These are phyloP conservation scores for Nezara viridula DNA, from an alignment of 2,888 invertebrate genomes.

Conservation along the genomic window DNA sequence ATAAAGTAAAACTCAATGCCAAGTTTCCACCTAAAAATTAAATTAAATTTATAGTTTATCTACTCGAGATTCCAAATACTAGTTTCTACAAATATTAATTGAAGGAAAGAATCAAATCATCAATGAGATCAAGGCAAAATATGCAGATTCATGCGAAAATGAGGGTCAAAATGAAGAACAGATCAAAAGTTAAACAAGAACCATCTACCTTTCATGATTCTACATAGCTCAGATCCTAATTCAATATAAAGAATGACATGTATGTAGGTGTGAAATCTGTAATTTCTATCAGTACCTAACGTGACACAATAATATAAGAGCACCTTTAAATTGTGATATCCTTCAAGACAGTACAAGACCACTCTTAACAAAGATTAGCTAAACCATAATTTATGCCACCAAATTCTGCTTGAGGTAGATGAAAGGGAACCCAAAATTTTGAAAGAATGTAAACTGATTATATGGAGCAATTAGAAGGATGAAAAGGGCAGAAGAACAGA, in stretches of 20 bases:
- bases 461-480: background rate
- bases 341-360: too few species aligned
- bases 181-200: too few species aligned
- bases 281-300: background rate
- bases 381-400: too few species aligned
- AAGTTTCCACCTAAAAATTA: too few species aligned
- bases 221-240: too few species aligned
- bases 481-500: too few species aligned
- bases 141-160: background rate
- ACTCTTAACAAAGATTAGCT: too few species aligned
- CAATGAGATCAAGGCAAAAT: background rate
- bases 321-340: too few species aligned
- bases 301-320: background rate
- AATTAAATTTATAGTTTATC: background rate
- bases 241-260: background rate
- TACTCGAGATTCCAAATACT: background rate
- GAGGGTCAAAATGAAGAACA: too few species aligned
- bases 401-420: background rate
- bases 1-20: too few species aligned
- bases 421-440: background rate
- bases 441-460: background rate
- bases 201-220: too few species aligned
- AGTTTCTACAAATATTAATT: background rate
- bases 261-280: background rate
- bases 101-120: background rate